phyloP scores from a whole-genome alignment of 2,888 invertebrate genomes.

The Listrodromus nycthemerus region DNA sequence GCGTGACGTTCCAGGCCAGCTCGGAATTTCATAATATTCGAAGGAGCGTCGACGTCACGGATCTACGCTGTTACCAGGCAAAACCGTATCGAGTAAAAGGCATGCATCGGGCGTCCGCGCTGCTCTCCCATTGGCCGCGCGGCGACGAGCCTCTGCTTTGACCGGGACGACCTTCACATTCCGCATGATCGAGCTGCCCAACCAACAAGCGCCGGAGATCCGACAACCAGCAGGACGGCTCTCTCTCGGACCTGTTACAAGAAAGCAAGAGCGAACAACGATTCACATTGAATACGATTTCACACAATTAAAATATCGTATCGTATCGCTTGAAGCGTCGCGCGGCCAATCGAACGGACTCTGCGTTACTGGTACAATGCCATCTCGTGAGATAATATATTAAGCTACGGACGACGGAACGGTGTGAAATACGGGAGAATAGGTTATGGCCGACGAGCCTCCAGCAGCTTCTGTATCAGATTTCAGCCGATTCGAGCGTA shows the following conservation, averaged over 20 bases:
- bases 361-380: neutral
- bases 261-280: constrained; percentile 1
- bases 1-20: constrained; percentile 2
- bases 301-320: neutral
- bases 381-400: neutral
- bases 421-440: neutral
- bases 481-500: neutral
- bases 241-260: constrained; percentile 81
- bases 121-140: constrained; percentile 73
- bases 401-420: neutral
- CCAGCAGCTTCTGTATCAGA: constrained; percentile 7
- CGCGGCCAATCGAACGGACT: neutral
- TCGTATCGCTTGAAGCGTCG: neutral
- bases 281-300: neutral
- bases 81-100: constrained; percentile 52
- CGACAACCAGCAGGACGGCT: constrained; percentile 78
- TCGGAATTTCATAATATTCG: constrained; percentile 18
- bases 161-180: constrained; percentile 78
- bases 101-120: constrained; percentile 27
- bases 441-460: constrained; percentile 9
- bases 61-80: constrained; percentile 64
- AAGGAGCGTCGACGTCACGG: constrained; percentile 19
- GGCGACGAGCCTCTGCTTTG: constrained; percentile 77
- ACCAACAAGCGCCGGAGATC: constrained; percentile 45
- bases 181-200: constrained; percentile 64